phyloP scores from a whole-genome alignment of 2,113 vertebrate species.

The Phodopus roborovskii region DNA sequence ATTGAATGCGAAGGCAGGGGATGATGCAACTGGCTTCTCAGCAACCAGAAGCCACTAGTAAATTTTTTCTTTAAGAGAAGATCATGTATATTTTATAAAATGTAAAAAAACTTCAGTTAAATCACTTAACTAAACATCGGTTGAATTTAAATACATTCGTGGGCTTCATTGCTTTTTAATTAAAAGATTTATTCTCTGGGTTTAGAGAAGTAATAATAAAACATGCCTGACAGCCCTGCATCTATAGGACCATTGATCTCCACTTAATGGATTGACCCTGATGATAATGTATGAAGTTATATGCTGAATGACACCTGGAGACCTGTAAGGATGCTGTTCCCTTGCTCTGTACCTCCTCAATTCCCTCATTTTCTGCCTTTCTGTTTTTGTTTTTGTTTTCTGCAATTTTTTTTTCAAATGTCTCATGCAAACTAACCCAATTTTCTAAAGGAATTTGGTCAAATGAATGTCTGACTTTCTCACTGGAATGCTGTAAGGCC shows the following conservation, averaged over 20 bases:
- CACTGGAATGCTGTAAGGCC: background rate
- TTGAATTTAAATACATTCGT: slow-evolving; percentile 32
- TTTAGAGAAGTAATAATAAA: slow-evolving; percentile 41
- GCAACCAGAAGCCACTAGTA: background rate
- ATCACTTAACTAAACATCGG: background rate
- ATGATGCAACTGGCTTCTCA: background rate
- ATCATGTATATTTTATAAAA: slow-evolving; percentile 8
- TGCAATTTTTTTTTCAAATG: background rate
- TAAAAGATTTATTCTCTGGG: background rate
- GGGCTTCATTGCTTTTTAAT: background rate
- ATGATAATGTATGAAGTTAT: background rate
- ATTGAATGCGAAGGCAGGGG: background rate
- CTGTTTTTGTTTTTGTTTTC: too few relatives aligned
- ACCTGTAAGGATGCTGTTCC: background rate
- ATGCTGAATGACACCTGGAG: background rate
- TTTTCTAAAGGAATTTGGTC: background rate
- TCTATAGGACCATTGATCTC: background rate
- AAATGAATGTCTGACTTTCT: background rate
- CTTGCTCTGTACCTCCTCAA: background rate
- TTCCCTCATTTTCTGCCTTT: background rate
- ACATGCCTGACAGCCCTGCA: background rate
- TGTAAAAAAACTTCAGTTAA: background rate
- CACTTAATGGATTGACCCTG: background rate
- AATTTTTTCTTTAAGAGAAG: background rate
- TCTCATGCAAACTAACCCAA: background rate